Conservation (phyloP, 2,113 vertebrate genomes). For the Xyliphius kryptos region DNA sequence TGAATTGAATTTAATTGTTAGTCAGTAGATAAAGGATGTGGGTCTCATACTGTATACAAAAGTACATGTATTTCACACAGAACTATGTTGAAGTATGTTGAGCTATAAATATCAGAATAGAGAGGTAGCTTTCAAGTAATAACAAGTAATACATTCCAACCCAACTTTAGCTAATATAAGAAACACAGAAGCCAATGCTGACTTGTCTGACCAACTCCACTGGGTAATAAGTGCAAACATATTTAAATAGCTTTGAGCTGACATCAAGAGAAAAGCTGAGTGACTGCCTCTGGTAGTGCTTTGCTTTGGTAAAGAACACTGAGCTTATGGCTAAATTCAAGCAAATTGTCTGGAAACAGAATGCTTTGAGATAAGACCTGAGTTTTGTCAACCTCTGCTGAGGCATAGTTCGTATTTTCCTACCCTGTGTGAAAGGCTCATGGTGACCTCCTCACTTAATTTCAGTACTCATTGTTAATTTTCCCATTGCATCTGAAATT, state of each 20-base stretch:
- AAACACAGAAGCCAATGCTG: neutral
- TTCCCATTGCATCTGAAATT: too few species aligned
- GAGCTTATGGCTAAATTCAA: slow-evolving; percentile 26
- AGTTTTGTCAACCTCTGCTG: slow-evolving; percentile 31
- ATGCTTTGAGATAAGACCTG: slow-evolving; percentile 36
- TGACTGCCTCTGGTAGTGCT: slow-evolving; percentile 10
- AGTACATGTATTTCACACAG: neutral
- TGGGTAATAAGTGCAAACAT: slow-evolving; percentile 3
- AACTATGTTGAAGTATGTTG: neutral
- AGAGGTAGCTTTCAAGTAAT: neutral
- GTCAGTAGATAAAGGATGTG: neutral
- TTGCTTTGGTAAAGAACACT: slow-evolving; percentile 17
- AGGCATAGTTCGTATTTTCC: slow-evolving; percentile 35
- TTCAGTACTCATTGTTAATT: too few species aligned
- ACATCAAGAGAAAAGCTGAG: slow-evolving; percentile 1
- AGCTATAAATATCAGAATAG: neutral
- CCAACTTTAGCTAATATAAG: neutral
- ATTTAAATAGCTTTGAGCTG: slow-evolving; percentile 6
- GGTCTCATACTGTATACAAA: neutral
- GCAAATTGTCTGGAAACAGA: slow-evolving; percentile 42
- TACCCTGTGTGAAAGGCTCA: slow-evolving; percentile 4
- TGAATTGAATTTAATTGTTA: too few species aligned
- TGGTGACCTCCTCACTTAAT: neutral
- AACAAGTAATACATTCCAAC: neutral
- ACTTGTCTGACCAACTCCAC: neutral